phyloP scores from a whole-genome alignment of 2,113 vertebrate species.

The Cygnus atratus region DNA sequence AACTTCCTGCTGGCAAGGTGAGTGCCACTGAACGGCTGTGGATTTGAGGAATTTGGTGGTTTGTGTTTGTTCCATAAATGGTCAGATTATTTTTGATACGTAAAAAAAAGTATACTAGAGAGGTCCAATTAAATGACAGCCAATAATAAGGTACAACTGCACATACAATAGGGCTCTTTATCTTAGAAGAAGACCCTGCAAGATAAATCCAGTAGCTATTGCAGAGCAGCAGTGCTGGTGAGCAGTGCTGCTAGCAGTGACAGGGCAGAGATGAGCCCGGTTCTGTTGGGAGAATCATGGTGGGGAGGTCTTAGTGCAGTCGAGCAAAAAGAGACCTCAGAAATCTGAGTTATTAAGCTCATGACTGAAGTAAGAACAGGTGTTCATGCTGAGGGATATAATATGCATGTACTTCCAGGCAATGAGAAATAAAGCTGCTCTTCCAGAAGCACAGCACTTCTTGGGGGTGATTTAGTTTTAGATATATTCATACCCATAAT shows the following conservation, averaged over 20 bases:
- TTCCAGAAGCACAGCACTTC: background rate
- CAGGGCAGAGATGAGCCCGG: background rate
- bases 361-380: background rate
- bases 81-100: background rate
- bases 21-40: background rate
- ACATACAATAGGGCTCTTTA: background rate
- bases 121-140: background rate
- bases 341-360: background rate
- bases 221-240: background rate
- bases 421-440: background rate
- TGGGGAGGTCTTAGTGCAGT: background rate
- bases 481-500: background rate
- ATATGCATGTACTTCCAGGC: background rate
- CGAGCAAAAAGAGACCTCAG: background rate
- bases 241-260: background rate
- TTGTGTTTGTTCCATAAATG: background rate
- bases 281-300: background rate
- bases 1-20: background rate
- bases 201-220: background rate
- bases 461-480: background rate
- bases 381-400: background rate
- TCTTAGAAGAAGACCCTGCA: background rate
- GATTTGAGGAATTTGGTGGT: background rate
- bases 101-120: background rate
- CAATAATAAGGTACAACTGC: background rate